These are phyloP conservation scores for Australoheros facetus DNA, from an alignment of 2,797 vertebrate species.

Conservation along the genomic window DNA sequence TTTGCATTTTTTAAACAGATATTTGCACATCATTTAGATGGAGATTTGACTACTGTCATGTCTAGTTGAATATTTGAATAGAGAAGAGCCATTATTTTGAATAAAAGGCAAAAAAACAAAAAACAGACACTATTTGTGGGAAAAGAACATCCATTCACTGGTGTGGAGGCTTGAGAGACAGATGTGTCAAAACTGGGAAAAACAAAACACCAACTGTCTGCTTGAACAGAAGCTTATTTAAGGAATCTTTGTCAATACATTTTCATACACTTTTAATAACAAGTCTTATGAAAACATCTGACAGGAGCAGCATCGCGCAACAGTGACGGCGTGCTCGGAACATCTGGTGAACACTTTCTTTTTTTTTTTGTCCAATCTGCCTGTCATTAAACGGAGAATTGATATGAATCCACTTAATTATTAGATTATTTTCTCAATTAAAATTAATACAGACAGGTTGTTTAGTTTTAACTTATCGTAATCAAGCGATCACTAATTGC, in stretches of 20 bases:
- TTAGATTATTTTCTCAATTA: slow-evolving; percentile 4
- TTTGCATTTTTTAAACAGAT: not conserved
- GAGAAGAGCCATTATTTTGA: not conserved
- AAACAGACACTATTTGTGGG: not conserved
- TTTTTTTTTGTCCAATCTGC: no score
- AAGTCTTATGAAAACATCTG: slow-evolving; percentile 8
- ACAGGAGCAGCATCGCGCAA: slow-evolving; percentile 1
- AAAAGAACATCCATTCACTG: not conserved
- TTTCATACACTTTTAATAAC: not conserved
- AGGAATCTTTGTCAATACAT: not conserved
- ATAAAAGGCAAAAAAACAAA: not conserved
- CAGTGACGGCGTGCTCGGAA: not conserved
- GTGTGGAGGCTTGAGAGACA: not conserved
- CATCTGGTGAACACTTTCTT: not conserved
- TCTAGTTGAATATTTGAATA: not conserved
- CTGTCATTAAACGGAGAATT: not conserved
- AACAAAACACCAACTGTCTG: not conserved
- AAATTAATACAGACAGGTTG: not conserved
- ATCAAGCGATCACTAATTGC: not conserved
- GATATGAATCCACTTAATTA: not conserved
- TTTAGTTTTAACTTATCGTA: not conserved
- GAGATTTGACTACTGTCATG: not conserved
- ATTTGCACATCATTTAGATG: not conserved
- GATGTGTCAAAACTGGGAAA: not conserved
- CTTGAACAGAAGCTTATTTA: not conserved